Conservation (phyloP, 1,140 invertebrate species). For the Mercenaria mercenaria region DNA sequence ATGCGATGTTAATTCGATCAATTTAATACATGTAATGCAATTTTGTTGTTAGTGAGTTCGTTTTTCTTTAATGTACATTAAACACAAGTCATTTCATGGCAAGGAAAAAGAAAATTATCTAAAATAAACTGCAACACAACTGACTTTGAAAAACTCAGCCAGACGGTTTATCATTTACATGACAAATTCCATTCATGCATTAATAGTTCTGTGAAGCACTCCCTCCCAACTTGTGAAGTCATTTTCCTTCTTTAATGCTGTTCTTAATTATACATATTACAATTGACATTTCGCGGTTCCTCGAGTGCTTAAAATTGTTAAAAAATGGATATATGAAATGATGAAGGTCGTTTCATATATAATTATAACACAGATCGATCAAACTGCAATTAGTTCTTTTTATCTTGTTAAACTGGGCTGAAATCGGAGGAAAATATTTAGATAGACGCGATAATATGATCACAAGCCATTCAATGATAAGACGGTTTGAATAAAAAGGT, state of each 20-base stretch:
- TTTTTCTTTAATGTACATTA: too few relatives aligned
- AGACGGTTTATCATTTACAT: too few relatives aligned
- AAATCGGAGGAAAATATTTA: conserved; percentile 20
- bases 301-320: background rate
- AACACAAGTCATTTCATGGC: too few relatives aligned
- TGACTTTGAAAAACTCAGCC: too few relatives aligned
- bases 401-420: conserved; percentile 15
- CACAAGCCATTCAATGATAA: conserved; percentile 1
- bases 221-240: too few relatives aligned
- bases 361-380: background rate
- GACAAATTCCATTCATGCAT: too few relatives aligned
- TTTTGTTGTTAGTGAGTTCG: too few relatives aligned
- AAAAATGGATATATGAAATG: background rate
- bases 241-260: background rate
- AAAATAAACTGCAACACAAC: too few relatives aligned
- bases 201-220: too few relatives aligned
- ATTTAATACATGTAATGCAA: too few relatives aligned
- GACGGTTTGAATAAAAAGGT: background rate
- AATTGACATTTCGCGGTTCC: background rate
- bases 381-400: conserved; percentile 20
- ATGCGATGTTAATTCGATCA: too few relatives aligned
- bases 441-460: background rate
- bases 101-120: too few relatives aligned
- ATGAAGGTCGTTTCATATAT: background rate
- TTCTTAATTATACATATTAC: background rate